Base-by-base conservation (phyloP, 1,140 invertebrate genomes). In the Apis cerana region DNA sequence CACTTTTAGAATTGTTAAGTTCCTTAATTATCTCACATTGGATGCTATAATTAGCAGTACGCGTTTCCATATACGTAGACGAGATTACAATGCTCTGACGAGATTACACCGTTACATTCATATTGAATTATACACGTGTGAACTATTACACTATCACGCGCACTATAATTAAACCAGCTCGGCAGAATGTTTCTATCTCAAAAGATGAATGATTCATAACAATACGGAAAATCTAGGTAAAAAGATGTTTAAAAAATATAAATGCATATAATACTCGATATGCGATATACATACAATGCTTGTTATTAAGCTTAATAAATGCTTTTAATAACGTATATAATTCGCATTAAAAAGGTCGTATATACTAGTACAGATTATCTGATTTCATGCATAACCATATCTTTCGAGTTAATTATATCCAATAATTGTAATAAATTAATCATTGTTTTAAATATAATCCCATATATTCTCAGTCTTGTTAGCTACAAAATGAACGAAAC, bases 51-150 rank as follows among this genome's bases (percentile, higher is more conserved):
- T 58, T 58, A 72, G 54, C 52, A 43, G 17, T 58, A 58, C 12
- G 27, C 12, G 27, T 58, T 72, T 21, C 8, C 54, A 43, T 21
- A n/a, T 21, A 58, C 15, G n/a, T 21, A 58, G 54, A 33, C 27
- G 54, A 72, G 54, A 58, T 58, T 72, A 58, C 54, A 71, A 54
- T 56, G 69, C 43, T 72, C 52, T 43, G 70, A 33, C 27, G 27
- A 68, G 17, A 54, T 59, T 59, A 61, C n/a, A 54, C 59, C 48
- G 33, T 72, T 78, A n/a, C 64, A 62, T 72, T 50, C 10, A 23
- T 23, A 23, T 10, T 75, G 48, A 61, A 75, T 65, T 64, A 56
- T 67, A 27, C 61, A 67, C 23, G n/a, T 17, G 50, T 19, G n/a
- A 48, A 61, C 17, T 27, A 70, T 50, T 58, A 17, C 15, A 19